Evolutionary conservation across 2,797 vertebrate species (phyloP), one percentile per base, ranked within the genome.

Genomic region (Syndactyla subalaris): DNA sequence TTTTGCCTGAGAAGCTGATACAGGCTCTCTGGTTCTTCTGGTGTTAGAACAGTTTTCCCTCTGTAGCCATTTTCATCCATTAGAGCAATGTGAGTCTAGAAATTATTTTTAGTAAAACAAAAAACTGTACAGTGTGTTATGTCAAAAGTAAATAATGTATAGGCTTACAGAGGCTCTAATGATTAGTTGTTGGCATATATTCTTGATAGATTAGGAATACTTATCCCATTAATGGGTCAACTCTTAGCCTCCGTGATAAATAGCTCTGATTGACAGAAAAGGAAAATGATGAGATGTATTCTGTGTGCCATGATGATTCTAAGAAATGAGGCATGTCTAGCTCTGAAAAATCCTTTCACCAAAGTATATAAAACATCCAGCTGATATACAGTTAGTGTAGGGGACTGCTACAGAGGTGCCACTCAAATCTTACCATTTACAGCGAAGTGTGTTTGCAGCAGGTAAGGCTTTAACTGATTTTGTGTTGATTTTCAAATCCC

Each of bases 101-200:
- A 89, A 84, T 61, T 2, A 71, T 79, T 93, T 48, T 91, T 52
- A 70, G 51, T 92, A 70, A 49, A 71, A 76, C 62, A 59, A 91
- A 82, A 55, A 62, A 22, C 30, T 54, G 3, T 74, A 41, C 1
- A 1, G 24, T 51, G 17, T 72, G 20, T 91, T 89, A 70, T 81
- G 81, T 97, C 73, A 89, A 90, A 91, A 75, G 89, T 94, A 96
- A 95, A 91, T 81, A 95, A 95, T 87, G 41, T 92, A 62, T 76
- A 88, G 65, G 70, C 57, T 91, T 88, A 73, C 9, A 55, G 91
- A 94, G 81, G 48, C 81, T 91, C 30, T 95, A 55, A 90, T 62
- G 87, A 63, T 94, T 95, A 89, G 66, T 59, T 92, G 66, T 87
- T 97, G 95, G 75, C 81, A 51, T 80, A 79, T 92, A 88, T 89